Evolutionary conservation across 1,140 invertebrate genomes (phyloP).

Genomic region (Bombus pyrosoma): DNA sequence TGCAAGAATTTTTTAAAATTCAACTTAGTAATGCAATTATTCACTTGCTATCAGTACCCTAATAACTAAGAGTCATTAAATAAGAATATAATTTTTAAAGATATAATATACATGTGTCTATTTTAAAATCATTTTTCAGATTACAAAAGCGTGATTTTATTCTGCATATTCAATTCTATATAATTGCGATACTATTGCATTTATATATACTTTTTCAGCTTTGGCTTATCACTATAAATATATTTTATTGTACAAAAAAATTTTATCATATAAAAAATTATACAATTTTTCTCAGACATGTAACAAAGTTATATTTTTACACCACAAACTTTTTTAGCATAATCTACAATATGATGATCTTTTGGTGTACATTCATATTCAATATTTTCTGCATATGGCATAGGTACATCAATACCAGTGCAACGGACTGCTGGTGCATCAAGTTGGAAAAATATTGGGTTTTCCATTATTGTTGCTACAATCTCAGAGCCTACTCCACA

Average conservation of each 20-base stretch:
- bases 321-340: conserved; percentile 66
- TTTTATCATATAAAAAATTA: conserved; percentile 77
- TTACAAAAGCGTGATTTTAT: conserved; percentile 82
- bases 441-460: conserved; percentile 87
- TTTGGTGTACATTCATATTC: conserved; percentile 85
- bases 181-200: conserved; percentile 80
- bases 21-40: background rate
- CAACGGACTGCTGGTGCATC: conserved; percentile 88
- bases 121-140: conserved; percentile 85
- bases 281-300: conserved; percentile 79
- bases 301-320: conserved; percentile 56
- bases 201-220: conserved; percentile 83
- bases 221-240: conserved; percentile 81
- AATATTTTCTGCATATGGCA: conserved; percentile 87
- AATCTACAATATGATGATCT: conserved; percentile 72
- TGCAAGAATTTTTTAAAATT: conserved; percentile 68
- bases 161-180: conserved; percentile 67
- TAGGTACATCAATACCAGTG: conserved; percentile 88
- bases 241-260: conserved; percentile 66
- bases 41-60: background rate
- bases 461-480: conserved; percentile 84
- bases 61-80: conserved; percentile 72
- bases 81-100: conserved; percentile 81
- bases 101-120: conserved; percentile 82
- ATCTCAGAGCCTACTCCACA: conserved; percentile 89